Base-by-base conservation (phyloP, 2,113 vertebrate species). In the Hystrix cristata region DNA sequence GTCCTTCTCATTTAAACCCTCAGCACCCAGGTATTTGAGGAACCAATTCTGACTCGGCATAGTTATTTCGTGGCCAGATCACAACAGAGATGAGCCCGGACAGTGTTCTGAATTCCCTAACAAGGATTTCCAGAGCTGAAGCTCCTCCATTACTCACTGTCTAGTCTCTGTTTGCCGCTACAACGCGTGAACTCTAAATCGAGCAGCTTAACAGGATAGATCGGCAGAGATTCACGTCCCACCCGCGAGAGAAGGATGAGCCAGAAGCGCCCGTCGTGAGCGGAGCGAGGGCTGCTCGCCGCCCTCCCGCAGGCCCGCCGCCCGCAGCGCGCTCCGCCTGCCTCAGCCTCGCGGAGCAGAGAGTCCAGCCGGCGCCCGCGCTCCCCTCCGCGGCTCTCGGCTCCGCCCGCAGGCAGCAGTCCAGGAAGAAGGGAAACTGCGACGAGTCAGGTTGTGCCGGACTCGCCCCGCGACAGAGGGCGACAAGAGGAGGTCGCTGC, bases 281-380 rank as follows among this genome's bases (percentile, higher is more conserved):
- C 46, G 55, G 55, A 57, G 55, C 15, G 55, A 57, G 55, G 10
- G 55, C 10, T 15, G 55, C 31, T 23, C 34, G 48, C 38, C 38
- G 38, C 38, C 38, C 38, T 38, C 38, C 38, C 38, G 38, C 38
- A 38, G 38, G 38, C 38, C 38, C 38, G 38, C 46, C 1, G 72
- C 2, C 25, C 46, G 7, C 25, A 14, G 72, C 72, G 2, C 16
- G 29, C 19, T 31, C 27, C 51, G 19, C 3, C 76, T 53, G 3
- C 31, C 7, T 55, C 14, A 3, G 15, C 0, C 27, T 9, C 8
- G 0, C 9, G 48, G 15, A 31, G 48, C 31, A 53, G 43, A 6
- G 23, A 76, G 13, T 5, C 5, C 43, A 9, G 27, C 3, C 18
- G 48, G 12, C 18, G 76, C 15, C 27, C 15, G 5, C 14, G 46